Base-by-base conservation (phyloP, 2,888 invertebrate genomes). In the Lypha dubia region DNA sequence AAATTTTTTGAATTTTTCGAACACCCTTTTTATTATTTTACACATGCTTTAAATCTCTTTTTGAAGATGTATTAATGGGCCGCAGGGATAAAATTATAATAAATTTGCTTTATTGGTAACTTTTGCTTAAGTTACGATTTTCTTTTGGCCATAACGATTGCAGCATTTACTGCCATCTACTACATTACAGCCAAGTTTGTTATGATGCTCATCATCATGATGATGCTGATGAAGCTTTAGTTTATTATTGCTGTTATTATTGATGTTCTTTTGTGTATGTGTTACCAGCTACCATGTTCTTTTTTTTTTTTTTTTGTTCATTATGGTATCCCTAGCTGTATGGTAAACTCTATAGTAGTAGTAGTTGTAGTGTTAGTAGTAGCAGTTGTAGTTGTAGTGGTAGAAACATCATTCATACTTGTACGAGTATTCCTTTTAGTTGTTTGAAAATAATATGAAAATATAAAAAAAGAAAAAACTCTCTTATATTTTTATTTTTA, bases 51-150 rank as follows among this genome's bases (percentile, higher is more conserved):
- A 77, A 70, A 77, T 84, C 56, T 77, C 56, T 80, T 73, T 85
- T 68, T 60, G 75, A 79, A 85, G 79, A 85, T 84, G 85, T 84
- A 85, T 85, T 85, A 86, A 81, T 83, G 80, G 82, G 76, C 83
- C 84, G 81, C 83, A 80, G 86, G 84, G 83, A 87, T 89, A 88
- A 88, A 88, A 89, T 90, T 89, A 90, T 89, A 89, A 90, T 90
- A 89, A 89, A 89, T 87, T 89, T 88, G 87, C 88, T 89, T 87
- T 88, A 89, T 89, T 89, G 90, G 88, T 89, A 89, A 88, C 88
- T 88, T n/a, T 74, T 82, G 82, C 71, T 81, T 71, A 75, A 85
- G 79, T 81, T 80, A 67, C 77, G 83, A 80, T 80, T 62, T 84
- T 76, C n/a, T 53, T 83, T 68, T 76, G 63, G 71, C 44, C 13